phyloP scores from a whole-genome alignment of 2,797 vertebrate species.

The Spinibarbus caldwelli region DNA sequence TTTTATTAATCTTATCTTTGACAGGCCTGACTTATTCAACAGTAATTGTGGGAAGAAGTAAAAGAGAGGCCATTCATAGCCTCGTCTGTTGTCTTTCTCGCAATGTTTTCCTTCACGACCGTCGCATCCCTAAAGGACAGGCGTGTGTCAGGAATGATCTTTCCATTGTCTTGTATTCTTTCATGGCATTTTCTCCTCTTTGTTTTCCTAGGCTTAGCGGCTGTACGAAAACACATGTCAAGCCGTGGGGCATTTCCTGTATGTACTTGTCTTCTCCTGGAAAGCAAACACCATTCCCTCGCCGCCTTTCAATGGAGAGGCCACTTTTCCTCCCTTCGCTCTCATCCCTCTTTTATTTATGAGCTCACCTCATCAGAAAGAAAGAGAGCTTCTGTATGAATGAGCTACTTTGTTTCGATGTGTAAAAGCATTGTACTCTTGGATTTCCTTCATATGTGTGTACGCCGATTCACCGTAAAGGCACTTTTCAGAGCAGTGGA shows the following conservation, averaged over 20 bases:
- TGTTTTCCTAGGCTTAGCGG: constrained; percentile 26
- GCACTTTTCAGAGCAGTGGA: constrained; percentile 57
- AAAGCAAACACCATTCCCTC: constrained; percentile 59
- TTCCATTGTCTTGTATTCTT: constrained; percentile 25
- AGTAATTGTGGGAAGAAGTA: constrained; percentile 48
- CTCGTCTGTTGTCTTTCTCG: neutral
- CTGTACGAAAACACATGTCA: constrained; percentile 65
- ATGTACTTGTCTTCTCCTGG: constrained; percentile 58
- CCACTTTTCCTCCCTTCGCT: constrained; percentile 55
- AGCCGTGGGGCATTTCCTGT: constrained; percentile 63
- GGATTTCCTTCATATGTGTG: constrained; percentile 44
- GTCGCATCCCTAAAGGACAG: neutral
- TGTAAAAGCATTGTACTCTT: constrained; percentile 69
- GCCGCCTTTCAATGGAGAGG: constrained; percentile 32
- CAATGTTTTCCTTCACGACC: constrained; percentile 11
- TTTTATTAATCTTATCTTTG: constrained; percentile 55
- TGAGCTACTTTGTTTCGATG: constrained; percentile 57
- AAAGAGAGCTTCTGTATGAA: constrained; percentile 64
- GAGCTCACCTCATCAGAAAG: constrained; percentile 62
- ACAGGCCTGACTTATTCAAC: constrained; percentile 61
- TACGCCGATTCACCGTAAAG: constrained; percentile 9
- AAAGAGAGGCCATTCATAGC: constrained; percentile 57
- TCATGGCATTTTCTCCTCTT: constrained; percentile 40
- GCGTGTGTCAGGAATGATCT: constrained; percentile 33
- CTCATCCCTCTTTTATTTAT: constrained; percentile 64